These are phyloP conservation scores for Microcebus ravelobensis DNA, from an alignment of 2,113 vertebrate species.

Conservation along the genomic window DNA sequence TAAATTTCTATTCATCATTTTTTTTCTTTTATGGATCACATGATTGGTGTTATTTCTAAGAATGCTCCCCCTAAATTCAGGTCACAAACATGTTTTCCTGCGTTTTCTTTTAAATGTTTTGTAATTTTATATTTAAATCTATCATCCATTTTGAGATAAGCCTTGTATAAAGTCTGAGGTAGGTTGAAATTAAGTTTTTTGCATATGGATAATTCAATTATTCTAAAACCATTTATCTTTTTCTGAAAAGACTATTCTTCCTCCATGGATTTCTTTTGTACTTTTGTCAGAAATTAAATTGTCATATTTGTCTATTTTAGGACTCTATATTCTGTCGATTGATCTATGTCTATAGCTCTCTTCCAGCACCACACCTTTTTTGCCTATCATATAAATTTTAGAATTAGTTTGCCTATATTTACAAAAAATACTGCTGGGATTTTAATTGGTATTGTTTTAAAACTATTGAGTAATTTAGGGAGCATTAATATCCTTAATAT, in stretches of 20 bases:
- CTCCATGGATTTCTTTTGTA: background rate
- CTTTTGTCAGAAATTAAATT: constrained; percentile 3
- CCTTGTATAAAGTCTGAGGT: background rate
- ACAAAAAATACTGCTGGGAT: background rate
- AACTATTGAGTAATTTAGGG: background rate
- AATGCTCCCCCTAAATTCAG: background rate
- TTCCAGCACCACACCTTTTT: background rate
- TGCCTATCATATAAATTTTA: background rate
- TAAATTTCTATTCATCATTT: background rate
- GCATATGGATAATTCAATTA: background rate
- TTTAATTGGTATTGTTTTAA: constrained; percentile 2
- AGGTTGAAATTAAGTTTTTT: background rate
- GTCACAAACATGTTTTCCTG: background rate
- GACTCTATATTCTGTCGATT: background rate
- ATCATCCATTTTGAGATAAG: background rate
- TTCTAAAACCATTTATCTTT: background rate
- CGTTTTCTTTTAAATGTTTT: constrained; percentile 1
- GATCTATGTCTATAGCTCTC: background rate
- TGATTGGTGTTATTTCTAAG: background rate
- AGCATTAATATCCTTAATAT: background rate
- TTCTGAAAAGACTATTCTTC: background rate
- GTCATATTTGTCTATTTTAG: background rate
- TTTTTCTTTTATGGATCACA: background rate
- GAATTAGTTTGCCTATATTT: background rate
- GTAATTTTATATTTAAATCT: constrained; percentile 10